Evolutionary conservation across 2,888 invertebrate species (phyloP), one percentile per base, ranked within the genome.

Genomic region (Phyllotreta cruciferae): DNA sequence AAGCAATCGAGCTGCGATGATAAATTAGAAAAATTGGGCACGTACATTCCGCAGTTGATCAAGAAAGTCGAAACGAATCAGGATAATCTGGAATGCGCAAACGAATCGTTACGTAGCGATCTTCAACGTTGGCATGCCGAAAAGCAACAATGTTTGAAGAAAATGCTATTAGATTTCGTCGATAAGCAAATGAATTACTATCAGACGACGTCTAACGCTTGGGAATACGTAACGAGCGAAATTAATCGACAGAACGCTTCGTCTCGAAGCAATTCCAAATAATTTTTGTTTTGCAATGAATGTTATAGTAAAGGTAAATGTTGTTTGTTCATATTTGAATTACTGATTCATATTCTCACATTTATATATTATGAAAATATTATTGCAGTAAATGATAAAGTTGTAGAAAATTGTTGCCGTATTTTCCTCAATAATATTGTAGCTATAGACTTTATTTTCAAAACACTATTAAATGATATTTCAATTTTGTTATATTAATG

Each of bases 61-160:
- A 85, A 85, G 68, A 83, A 82, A 57, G 82, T 83, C 0, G 85
- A 85, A 73, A 75, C 81, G 1, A 75, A 83, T 53, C 87, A 87
- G 75, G 90, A 90, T 77, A 85, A 85, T 71, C 80, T 88, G 49
- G 88, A 88, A 75, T 88, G 88, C 73, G 88, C 89, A 0, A 89
- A 89, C 75, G 88, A 89, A 75, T 87, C 88, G 74, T 78, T 90
- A 35, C 82, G 87, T 55, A 87, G 89, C 44, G 90, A 90, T 76
- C 79, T 89, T 64, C 86, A 88, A 56, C 82, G 88, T 62, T 90
- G 90, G 90, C 86, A 88, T 68, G 74, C 81, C 37, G 88, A 87
- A 69, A 90, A 89, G 74, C 85, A 85, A 63, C 80, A 83, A 37
- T 88, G 88, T 77, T 77, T 90, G 55, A 88, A 87, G 74, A 84